Percentiles rank a stretch among this genome's conserved stretches.
These are phyloP conservation scores for Prochilodus magdalenae DNA, from an alignment of 2,113 vertebrate genomes.

Conservation along the genomic window DNA sequence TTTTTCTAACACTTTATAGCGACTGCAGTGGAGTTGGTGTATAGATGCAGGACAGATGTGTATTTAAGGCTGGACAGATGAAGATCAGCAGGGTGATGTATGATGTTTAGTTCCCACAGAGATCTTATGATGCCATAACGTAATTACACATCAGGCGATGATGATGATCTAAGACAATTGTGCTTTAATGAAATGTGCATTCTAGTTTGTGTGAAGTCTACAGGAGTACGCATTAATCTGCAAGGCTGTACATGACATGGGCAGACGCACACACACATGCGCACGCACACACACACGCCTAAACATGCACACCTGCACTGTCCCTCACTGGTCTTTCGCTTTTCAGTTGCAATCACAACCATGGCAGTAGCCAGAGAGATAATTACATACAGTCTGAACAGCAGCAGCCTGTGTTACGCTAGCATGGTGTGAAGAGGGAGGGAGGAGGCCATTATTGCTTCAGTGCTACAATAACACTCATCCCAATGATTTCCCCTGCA, in stretches of 20 bases:
- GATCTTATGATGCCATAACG: slow-evolving; percentile 22
- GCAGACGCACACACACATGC: slow-evolving; percentile 47
- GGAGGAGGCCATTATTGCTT: slow-evolving; percentile 60
- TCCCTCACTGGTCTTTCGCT: slow-evolving; percentile 60
- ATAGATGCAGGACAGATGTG: slow-evolving; percentile 18
- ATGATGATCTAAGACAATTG: slow-evolving; percentile 48
- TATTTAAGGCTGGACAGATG: slow-evolving; percentile 36
- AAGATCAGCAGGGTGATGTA: slow-evolving; percentile 47
- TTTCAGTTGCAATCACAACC: slow-evolving; percentile 70
- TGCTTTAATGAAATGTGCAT: slow-evolving; percentile 56
- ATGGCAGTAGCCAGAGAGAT: slow-evolving; percentile 70
- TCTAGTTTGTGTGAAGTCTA: slow-evolving; percentile 37
- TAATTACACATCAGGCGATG: slow-evolving; percentile 49
- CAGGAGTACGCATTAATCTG: slow-evolving; percentile 47
- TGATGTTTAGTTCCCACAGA: slow-evolving; percentile 37
- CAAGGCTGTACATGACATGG: neutral
- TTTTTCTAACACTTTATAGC: neutral
- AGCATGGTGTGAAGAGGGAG: neutral
- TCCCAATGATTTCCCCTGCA: slow-evolving; percentile 87
- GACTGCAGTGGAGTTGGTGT: neutral
- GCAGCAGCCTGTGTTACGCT: slow-evolving; percentile 45
- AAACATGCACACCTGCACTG: slow-evolving; percentile 67
- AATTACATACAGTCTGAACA: slow-evolving; percentile 71
- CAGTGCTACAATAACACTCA: slow-evolving; percentile 83
- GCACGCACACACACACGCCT: slow-evolving; percentile 23